Base-by-base conservation (phyloP, 1,140 invertebrate genomes). In the Eupeodes corollae region DNA sequence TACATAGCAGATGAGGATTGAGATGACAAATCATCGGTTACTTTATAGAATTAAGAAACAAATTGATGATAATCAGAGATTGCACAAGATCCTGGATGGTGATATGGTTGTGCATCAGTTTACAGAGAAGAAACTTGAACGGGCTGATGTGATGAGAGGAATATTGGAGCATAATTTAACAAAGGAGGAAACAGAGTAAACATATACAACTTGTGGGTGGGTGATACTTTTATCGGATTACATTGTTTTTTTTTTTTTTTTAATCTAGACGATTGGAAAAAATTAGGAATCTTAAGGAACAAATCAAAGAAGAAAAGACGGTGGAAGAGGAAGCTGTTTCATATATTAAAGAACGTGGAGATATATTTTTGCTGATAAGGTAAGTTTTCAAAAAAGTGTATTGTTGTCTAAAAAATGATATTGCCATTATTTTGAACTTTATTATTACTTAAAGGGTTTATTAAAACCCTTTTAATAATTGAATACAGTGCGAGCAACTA, bases 11-110 rank as follows among this genome's bases (percentile, higher is more conserved):
- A 5, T 26, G 13, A 41, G 2, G 21, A 8, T 14, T 9, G 19
- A 30, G n/a, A 6, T 16, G 10, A 45, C 11, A 12, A 34, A 33
- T 6, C 5, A 18, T 10, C 5, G 42, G 11, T 13, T 26, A 16
- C 26, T 13, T 40, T 43, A 16, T 21, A 66, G 63, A 37, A 66
- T 67, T 49, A 67, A 67, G 52, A 53, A 55, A 40, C 63, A 63
- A 44, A 53, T 67, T 21, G 58, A 64, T 16, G 64, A 64, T 42
- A 67, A 67, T 49, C 51, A 60, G 13, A 62, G 61, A 39, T 46
- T 67, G 12, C 52, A 59, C 35, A 60, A 61, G 13, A 52, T 54
- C 44, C 61, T 60, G 41, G 59, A 61, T 9, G 52, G 53, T 3
- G 63, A 62, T 19, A 61, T 59, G 47, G 16, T 63, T 48, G 54